Evolutionary conservation across 2,888 invertebrate species (phyloP).

Genomic region (Rhynchonema sp.): DNA sequence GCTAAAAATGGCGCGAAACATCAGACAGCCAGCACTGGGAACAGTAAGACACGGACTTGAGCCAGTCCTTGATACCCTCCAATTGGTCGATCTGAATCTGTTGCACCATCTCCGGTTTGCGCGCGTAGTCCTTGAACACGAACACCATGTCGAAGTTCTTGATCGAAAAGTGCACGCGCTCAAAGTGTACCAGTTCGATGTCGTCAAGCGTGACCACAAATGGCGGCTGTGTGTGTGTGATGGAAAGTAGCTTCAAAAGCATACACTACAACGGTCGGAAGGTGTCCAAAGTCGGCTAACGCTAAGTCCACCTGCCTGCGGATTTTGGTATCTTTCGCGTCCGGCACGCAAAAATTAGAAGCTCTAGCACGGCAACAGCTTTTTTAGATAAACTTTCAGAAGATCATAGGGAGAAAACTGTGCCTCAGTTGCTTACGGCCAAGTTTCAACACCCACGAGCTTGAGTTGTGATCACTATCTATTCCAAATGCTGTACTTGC

Average conservation of each 20-base stretch:
- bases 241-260: too few species aligned
- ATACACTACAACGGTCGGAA: background rate
- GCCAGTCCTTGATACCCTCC: slow-evolving; percentile 98
- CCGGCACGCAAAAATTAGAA: too few species aligned
- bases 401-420: too few species aligned
- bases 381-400: too few species aligned
- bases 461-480: too few species aligned
- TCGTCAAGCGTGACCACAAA: slow-evolving; percentile 94
- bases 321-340: background rate
- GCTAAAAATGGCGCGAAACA: too few species aligned
- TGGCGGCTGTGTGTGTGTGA: slow-evolving; percentile 67
- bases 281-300: slow-evolving; percentile 8
- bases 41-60: too few species aligned
- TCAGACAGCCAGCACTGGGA: too few species aligned
- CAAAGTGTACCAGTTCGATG: slow-evolving; percentile 92
- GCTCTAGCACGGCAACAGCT: too few species aligned
- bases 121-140: slow-evolving; percentile 89
- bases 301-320: background rate
- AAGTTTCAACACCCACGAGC: too few species aligned
- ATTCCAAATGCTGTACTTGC: too few species aligned
- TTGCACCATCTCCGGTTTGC: slow-evolving; percentile 85
- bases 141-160: slow-evolving; percentile 99
- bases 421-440: too few species aligned
- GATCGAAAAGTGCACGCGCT: slow-evolving; percentile 89
- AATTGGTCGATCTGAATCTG: slow-evolving; percentile 98